phyloP scores from a whole-genome alignment of 1,140 invertebrate species.

The Hyles euphorbiae region DNA sequence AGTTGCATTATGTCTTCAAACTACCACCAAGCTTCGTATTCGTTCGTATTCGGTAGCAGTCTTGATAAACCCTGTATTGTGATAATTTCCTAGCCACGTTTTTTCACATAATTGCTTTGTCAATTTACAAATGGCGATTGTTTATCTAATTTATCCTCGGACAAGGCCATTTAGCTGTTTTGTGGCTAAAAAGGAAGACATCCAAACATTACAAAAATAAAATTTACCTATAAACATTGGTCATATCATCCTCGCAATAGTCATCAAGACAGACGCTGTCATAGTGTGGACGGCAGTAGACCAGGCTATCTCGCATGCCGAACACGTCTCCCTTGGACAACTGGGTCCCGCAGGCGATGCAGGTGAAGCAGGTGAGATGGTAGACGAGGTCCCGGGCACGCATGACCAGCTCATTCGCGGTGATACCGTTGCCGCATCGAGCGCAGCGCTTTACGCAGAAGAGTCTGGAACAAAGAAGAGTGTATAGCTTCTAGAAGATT shows the following conservation, averaged over 20 bases:
- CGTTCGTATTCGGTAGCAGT: too few species aligned
- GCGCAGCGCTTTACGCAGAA: conserved; percentile 89
- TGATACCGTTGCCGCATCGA: conserved; percentile 88
- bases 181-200: too few species aligned
- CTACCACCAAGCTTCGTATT: too few species aligned
- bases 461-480: conserved; percentile 76
- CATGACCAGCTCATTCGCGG: conserved; percentile 95
- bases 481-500: too few species aligned
- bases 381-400: conserved; percentile 91
- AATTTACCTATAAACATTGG: conserved; percentile 60
- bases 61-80: too few species aligned
- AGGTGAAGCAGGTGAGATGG: conserved; percentile 94
- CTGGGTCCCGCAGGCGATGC: conserved; percentile 86
- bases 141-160: too few species aligned
- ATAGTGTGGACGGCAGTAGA: conserved; percentile 84
- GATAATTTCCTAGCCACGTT: too few species aligned
- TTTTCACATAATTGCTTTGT: too few species aligned
- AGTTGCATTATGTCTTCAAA: too few species aligned
- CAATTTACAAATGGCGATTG: too few species aligned
- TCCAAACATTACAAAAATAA: background rate
- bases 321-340: conserved; percentile 92
- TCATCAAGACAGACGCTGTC: conserved; percentile 74
- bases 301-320: conserved; percentile 87
- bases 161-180: too few species aligned
- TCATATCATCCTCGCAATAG: conserved; percentile 76